Percentiles rank a stretch among this genome's conserved stretches.
phyloP scores from a whole-genome alignment of 2,888 invertebrate genomes.

The Pristionchus exspectatus region DNA sequence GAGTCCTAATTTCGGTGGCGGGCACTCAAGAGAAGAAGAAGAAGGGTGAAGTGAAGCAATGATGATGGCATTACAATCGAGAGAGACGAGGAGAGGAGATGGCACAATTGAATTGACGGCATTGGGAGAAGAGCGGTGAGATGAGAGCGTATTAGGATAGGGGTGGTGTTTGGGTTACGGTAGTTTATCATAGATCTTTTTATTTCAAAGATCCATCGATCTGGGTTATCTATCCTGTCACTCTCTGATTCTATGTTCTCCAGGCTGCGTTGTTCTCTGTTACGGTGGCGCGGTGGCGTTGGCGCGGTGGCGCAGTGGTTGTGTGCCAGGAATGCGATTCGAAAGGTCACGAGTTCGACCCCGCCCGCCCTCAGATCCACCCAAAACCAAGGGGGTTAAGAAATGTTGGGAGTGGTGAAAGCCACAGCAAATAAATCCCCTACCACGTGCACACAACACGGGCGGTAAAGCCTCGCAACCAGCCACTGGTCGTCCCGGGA shows the following conservation, averaged over 20 bases:
- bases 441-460: no score
- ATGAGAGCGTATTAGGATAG: neutral
- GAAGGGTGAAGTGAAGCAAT: neutral
- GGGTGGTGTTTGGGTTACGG: neutral
- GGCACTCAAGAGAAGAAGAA: neutral
- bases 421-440: no score
- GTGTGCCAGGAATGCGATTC: no score
- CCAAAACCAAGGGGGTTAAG: no score
- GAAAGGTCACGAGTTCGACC: no score
- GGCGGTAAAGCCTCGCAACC: no score
- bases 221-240: neutral
- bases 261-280: no score
- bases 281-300: no score
- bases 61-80: slow-evolving; percentile 32
- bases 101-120: slow-evolving; percentile 21
- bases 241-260: neutral
- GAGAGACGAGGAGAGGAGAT: neutral
- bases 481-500: no score
- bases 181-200: neutral
- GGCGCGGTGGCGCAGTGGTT: no score
- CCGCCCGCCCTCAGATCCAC: no score
- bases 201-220: neutral
- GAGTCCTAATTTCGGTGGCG: slow-evolving; percentile 1
- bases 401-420: no score
- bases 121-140: slow-evolving; percentile 10